Evolutionary conservation across 2,113 vertebrate genomes (phyloP).

Genomic region (Circaetus gallicus): DNA sequence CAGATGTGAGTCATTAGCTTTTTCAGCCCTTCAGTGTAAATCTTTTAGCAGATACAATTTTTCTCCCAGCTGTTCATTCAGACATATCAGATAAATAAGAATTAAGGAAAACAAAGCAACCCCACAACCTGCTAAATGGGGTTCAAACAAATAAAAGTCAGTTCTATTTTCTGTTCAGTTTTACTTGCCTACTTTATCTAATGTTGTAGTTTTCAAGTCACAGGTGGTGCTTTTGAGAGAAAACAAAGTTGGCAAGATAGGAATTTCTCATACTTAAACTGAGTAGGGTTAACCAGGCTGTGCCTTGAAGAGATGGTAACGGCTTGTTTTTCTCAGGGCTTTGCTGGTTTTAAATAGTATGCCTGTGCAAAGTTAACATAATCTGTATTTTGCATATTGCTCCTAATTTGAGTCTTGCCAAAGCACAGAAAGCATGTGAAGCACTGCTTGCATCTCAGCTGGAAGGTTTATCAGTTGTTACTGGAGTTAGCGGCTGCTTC

Average conservation of each 20-base stretch:
- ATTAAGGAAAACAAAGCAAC: not conserved
- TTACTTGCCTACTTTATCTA: not conserved
- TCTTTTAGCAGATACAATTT: not conserved
- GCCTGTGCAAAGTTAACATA: not conserved
- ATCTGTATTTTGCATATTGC: not conserved
- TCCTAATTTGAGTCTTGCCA: not conserved
- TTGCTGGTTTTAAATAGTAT: not conserved
- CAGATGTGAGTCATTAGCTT: not conserved
- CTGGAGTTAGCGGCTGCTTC: not conserved
- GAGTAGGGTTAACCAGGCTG: not conserved
- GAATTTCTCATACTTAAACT: not conserved
- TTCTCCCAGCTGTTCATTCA: not conserved
- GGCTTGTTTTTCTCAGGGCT: not conserved
- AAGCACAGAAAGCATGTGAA: not conserved
- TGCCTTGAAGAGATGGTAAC: not conserved
- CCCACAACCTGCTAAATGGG: not conserved
- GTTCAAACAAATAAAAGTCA: not conserved
- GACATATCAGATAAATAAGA: not conserved
- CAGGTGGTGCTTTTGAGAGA: not conserved
- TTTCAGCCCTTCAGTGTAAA: not conserved
- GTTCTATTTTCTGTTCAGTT: not conserved
- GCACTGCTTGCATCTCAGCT: not conserved
- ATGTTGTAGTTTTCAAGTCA: not conserved
- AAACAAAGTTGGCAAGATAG: not conserved
- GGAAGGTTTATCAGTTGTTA: not conserved